A percentile compares a stretch with the other conserved stretches of the same genome.
Evolutionary conservation across 2,113 vertebrate genomes (phyloP).

Genomic region (Rhinoptilus africanus): DNA sequence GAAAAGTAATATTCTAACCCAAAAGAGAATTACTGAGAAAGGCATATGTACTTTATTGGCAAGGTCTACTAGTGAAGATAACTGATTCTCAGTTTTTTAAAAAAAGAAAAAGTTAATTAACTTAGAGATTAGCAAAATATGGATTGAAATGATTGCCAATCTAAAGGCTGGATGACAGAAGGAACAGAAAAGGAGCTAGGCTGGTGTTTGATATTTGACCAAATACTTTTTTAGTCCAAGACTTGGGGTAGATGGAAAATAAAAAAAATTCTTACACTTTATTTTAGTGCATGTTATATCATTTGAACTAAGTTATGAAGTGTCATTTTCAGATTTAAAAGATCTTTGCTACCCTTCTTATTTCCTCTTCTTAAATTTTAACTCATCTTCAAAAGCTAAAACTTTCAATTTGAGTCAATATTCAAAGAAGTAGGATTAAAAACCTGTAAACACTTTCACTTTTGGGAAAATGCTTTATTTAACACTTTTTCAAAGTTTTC

Average conservation of each 20-base stretch:
- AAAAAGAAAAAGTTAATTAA: background rate
- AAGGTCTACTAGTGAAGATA: background rate
- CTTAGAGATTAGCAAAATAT: background rate
- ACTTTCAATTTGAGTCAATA: background rate
- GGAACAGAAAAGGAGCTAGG: background rate
- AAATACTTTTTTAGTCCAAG: background rate
- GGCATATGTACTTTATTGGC: background rate
- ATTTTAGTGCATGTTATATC: background rate
- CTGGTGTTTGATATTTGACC: background rate
- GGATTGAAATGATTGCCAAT: background rate
- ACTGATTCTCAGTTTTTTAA: background rate
- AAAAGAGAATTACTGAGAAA: background rate
- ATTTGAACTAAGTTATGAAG: background rate
- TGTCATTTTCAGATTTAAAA: background rate
- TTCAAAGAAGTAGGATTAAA: background rate
- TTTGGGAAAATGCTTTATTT: background rate
- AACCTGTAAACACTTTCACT: background rate
- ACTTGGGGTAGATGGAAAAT: background rate
- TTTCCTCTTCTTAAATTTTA: background rate
- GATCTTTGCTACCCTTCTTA: background rate
- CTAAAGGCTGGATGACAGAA: background rate
- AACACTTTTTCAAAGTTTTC: background rate
- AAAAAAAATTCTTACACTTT: background rate
- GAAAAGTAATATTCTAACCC: background rate
- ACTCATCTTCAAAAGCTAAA: background rate